These are phyloP conservation scores for Amphibalanus amphitrite DNA, from an alignment of 1,140 invertebrate species.

Conservation along the genomic window DNA sequence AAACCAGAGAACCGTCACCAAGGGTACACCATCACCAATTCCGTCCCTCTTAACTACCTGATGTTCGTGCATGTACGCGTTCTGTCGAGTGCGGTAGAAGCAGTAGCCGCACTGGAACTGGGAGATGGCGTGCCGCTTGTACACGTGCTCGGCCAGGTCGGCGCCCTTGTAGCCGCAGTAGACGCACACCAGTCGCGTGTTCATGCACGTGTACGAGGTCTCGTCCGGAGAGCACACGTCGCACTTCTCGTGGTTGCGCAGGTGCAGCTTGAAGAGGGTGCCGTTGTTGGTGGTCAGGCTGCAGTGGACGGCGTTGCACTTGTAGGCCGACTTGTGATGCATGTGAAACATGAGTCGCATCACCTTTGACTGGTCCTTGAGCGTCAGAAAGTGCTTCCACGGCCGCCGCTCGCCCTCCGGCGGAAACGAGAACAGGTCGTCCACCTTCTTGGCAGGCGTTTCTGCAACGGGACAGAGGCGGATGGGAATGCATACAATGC, in stretches of 20 bases:
- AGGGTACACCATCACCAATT: no score
- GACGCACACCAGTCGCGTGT: background rate
- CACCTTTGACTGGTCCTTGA: background rate
- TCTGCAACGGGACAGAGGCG: background rate
- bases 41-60: no score
- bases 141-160: constrained; percentile 24
- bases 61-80: constrained; percentile 1
- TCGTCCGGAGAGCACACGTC: background rate
- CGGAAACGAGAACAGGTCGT: background rate
- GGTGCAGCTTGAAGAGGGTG: background rate
- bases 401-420: background rate
- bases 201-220: background rate
- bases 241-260: constrained; percentile 3
- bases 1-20: no score
- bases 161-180: constrained; percentile 4
- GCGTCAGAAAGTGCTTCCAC: background rate
- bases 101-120: constrained; percentile 38
- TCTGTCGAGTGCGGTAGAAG: constrained; percentile 30
- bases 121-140: constrained; percentile 32
- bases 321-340: background rate
- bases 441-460: background rate
- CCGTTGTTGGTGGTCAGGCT: constrained; percentile 4
- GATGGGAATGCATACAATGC: background rate
- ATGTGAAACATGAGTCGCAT: background rate
- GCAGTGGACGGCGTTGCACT: constrained; percentile 2